Conservation (phyloP, 2,113 vertebrate species). For the Caranx ignobilis region DNA sequence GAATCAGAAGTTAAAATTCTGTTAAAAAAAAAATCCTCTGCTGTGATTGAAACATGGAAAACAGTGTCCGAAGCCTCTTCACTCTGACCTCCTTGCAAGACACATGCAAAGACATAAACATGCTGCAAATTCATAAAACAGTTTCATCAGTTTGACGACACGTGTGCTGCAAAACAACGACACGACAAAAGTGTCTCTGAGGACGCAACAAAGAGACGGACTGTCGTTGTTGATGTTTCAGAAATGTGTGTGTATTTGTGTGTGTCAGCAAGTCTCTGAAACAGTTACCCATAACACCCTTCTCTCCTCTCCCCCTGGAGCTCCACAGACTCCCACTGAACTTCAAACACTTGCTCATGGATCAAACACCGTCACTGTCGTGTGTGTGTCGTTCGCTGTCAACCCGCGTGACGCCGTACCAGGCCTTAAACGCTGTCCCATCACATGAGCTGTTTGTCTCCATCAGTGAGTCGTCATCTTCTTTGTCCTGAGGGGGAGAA, state of each 20-base stretch:
- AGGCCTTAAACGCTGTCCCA: background rate
- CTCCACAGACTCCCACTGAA: background rate
- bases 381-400: background rate
- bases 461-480: constrained; percentile 9
- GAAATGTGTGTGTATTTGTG: background rate
- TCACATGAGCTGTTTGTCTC: background rate
- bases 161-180: too few relatives aligned
- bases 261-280: background rate
- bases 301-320: background rate
- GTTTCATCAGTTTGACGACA: too few relatives aligned
- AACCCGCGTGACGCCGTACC: background rate
- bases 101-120: too few relatives aligned
- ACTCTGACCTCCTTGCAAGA: too few relatives aligned
- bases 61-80: too few relatives aligned
- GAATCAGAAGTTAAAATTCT: too few relatives aligned
- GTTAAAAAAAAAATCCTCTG: too few relatives aligned
- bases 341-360: background rate
- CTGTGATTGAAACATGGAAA: too few relatives aligned
- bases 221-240: too few relatives aligned
- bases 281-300: background rate
- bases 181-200: too few relatives aligned
- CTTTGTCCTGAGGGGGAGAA: constrained; percentile 35
- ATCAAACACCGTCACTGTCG: background rate
- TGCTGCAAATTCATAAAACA: too few relatives aligned
- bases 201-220: too few relatives aligned